phyloP scores from a whole-genome alignment of 1,140 invertebrate genomes.

The Drosophila lowei region DNA sequence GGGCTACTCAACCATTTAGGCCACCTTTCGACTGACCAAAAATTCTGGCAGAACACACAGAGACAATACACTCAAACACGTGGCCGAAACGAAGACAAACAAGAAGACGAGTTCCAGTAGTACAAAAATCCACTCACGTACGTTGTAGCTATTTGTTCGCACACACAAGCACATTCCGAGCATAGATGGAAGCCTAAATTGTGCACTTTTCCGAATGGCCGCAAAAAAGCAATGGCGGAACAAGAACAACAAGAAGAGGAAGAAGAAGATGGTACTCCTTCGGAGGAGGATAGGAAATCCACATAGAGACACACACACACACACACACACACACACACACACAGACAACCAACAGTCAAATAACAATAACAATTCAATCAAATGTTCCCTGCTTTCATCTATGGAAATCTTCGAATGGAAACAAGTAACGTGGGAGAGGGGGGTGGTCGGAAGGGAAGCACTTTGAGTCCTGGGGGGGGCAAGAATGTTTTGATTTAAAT shows the following conservation, averaged over 20 bases:
- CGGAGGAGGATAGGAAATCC: constrained; percentile 19
- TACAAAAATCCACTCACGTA: constrained; percentile 67
- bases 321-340: too few species aligned
- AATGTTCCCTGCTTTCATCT: constrained; percentile 59
- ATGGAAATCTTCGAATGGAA: constrained; percentile 64
- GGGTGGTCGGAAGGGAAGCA: neutral
- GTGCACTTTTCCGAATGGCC: constrained; percentile 65
- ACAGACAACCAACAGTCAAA: constrained; percentile 40
- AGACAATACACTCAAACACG: constrained; percentile 32
- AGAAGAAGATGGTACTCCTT: too few species aligned
- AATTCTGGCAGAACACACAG: constrained; percentile 6
- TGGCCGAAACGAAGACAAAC: constrained; percentile 3
- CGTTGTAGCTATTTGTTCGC: constrained; percentile 62
- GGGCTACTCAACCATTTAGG: constrained; percentile 45
- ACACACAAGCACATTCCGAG: constrained; percentile 10
- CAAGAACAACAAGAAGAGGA: constrained; percentile 8
- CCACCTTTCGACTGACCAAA: constrained; percentile 33
- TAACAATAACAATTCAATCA: constrained; percentile 81
- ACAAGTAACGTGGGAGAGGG: constrained; percentile 29
- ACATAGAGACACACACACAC: constrained; percentile 20
- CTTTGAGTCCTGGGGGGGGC: neutral
- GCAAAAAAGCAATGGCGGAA: constrained; percentile 44
- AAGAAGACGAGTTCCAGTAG: constrained; percentile 2
- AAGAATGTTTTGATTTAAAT: constrained; percentile 71
- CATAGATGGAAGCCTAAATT: constrained; percentile 43